Percentiles rank a stretch among this genome's conserved stretches.
Evolutionary conservation across 2,888 invertebrate species (phyloP).

Genomic region (Brachyptera risi): DNA sequence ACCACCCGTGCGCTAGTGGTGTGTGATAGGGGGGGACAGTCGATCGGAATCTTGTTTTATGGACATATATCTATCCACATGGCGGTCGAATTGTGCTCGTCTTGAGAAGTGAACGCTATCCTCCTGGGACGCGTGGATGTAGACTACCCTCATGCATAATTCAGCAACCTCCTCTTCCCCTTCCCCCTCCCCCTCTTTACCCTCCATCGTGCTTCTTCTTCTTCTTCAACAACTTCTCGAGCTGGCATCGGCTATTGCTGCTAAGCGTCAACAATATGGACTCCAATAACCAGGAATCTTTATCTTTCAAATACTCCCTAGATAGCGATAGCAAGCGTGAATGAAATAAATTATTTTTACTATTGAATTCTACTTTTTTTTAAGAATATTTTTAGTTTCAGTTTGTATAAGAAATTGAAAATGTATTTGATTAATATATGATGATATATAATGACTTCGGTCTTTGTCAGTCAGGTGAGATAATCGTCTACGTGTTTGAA

Average conservation of each 20-base stretch:
- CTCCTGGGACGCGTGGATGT: conserved; percentile 9
- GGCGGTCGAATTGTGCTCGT: conserved; percentile 7
- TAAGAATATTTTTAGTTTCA: too few species aligned
- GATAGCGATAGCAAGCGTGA: conserved; percentile 1
- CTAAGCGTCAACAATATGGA: conserved; percentile 31
- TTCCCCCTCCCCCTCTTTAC: background rate
- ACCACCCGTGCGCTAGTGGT: background rate
- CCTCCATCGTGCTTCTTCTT: background rate
- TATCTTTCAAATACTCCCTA: conserved; percentile 6
- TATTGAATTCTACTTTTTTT: too few species aligned
- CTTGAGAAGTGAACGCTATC: background rate
- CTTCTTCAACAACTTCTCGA: conserved; percentile 11
- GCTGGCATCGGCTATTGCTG: conserved; percentile 20
- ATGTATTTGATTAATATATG: too few species aligned
- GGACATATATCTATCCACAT: too few species aligned
- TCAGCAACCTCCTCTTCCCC: background rate
- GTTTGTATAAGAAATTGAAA: too few species aligned
- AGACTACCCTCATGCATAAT: conserved; percentile 19
- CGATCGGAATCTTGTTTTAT: background rate
- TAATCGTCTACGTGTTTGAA: too few species aligned
- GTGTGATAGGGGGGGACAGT: background rate
- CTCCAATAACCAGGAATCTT: conserved; percentile 25
- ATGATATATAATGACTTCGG: too few species aligned
- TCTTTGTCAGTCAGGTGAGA: too few species aligned
- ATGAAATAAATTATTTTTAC: too few species aligned